Percentiles rank a stretch among this genome's conserved stretches.
These are phyloP conservation scores for Umimayanthus chanpuru DNA, from an alignment of 92 coral and sea anemone species.

Conservation along the genomic window DNA sequence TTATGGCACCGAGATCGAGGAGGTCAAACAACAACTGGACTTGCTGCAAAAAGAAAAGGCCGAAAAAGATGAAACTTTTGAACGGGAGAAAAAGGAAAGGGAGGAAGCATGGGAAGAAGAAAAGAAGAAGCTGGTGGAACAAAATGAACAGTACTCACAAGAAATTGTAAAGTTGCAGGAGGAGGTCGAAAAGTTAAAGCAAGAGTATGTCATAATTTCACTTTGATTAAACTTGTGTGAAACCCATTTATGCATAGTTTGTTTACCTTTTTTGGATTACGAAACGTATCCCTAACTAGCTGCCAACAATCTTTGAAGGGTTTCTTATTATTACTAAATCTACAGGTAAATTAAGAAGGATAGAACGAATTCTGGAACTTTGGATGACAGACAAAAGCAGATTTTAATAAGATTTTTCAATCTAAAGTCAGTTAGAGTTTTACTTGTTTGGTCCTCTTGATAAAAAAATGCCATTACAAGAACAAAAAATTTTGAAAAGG, in stretches of 20 bases:
- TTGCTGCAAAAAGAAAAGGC: constrained; percentile 72
- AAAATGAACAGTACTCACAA: constrained; percentile 68
- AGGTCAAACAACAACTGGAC: constrained; percentile 73
- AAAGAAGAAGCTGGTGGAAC: constrained; percentile 62
- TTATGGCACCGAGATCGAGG: constrained; percentile 72
- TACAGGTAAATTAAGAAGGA: too few relatives aligned
- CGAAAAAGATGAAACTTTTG: constrained; percentile 63
- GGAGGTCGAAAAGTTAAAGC: constrained; percentile 72
- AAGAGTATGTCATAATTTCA: constrained; percentile 56
- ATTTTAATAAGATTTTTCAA: too few relatives aligned
- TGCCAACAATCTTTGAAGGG: too few relatives aligned
- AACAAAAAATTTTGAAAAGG: too few relatives aligned
- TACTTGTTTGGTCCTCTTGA: too few relatives aligned
- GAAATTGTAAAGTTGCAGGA: constrained; percentile 70
- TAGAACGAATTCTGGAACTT: too few relatives aligned
- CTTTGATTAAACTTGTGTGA: background rate
- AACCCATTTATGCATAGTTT: background rate
- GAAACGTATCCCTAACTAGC: too few relatives aligned
- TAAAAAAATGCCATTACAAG: too few relatives aligned
- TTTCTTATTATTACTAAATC: too few relatives aligned
- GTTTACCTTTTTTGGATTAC: background rate
- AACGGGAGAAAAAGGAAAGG: constrained; percentile 62
- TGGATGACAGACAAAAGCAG: too few relatives aligned
- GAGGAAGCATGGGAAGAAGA: constrained; percentile 65
- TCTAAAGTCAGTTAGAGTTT: too few relatives aligned